Percentiles rank a stretch among this genome's conserved stretches.
phyloP scores from a whole-genome alignment of 2,888 invertebrate genomes.

The Trichopria drosophilae region DNA sequence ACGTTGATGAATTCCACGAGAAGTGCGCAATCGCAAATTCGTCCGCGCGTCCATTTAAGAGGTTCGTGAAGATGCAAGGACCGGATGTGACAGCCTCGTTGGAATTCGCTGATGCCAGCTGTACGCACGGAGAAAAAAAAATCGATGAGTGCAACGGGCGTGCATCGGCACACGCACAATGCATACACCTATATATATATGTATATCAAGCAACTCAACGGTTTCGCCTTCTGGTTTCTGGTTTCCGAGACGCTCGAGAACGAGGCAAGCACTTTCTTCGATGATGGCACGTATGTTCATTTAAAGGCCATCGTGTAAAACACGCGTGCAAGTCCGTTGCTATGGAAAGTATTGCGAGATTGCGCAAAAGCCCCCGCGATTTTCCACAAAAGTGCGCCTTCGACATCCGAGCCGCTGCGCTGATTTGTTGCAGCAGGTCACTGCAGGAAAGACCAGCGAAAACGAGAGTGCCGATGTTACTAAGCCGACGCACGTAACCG shows the following conservation, averaged over 20 bases:
- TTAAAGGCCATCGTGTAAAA: neutral
- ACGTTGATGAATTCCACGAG: too few relatives aligned
- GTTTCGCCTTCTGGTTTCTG: constrained; percentile 16
- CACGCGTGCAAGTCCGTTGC: constrained; percentile 4
- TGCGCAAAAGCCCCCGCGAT: constrained; percentile 23
- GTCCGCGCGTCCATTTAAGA: too few relatives aligned
- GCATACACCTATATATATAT: constrained; percentile 7
- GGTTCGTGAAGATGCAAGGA: too few relatives aligned
- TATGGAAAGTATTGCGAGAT: constrained; percentile 21
- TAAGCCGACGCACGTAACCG: too few relatives aligned
- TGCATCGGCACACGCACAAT: constrained; percentile 16
- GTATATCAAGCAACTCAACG: too few relatives aligned
- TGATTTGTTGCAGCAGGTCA: constrained; percentile 10
- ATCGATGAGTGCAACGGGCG: constrained; percentile 24
- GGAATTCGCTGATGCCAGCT: constrained; percentile 25
- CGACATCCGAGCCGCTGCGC: constrained; percentile 14
- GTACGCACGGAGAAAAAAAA: too few relatives aligned
- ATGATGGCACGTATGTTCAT: constrained; percentile 1
- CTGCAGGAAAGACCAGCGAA: too few relatives aligned
- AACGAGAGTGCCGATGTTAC: too few relatives aligned
- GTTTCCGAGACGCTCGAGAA: constrained; percentile 6
- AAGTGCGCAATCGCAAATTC: too few relatives aligned
- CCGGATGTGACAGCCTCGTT: constrained; percentile 6
- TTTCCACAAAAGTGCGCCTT: constrained; percentile 20
- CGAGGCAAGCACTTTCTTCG: constrained; percentile 13